Percentiles rank a stretch among this genome's conserved stretches.
Evolutionary conservation across 2,113 vertebrate genomes (phyloP).

Genomic region (Nycticorax nycticorax): DNA sequence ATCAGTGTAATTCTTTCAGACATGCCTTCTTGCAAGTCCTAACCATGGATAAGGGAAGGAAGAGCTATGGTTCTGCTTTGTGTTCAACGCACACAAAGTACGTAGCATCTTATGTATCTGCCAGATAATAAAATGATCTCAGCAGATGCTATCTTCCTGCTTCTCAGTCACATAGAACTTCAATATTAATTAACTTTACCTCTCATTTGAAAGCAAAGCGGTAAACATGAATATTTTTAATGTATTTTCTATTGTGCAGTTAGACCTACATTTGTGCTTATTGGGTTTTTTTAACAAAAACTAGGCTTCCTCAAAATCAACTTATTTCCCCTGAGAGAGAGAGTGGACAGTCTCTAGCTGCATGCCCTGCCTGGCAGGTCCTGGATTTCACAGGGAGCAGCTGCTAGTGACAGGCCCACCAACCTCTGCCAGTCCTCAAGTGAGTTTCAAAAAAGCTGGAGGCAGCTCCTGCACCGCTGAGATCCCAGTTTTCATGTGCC

Average conservation of each 20-base stretch:
- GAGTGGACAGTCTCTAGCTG: too few species aligned
- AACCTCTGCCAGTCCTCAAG: not conserved
- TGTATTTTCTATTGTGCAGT: not conserved
- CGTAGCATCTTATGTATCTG: fast-evolving
- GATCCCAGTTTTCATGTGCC: not conserved
- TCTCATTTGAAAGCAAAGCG: not conserved
- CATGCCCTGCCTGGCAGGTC: not conserved
- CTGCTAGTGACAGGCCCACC: too few species aligned
- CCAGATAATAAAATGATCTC: not conserved
- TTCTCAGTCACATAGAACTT: not conserved
- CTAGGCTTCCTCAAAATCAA: not conserved
- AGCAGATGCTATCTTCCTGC: not conserved
- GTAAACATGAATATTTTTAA: not conserved
- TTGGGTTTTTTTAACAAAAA: not conserved
- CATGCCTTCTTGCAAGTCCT: not conserved
- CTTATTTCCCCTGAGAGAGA: not conserved
- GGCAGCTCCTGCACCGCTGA: not conserved
- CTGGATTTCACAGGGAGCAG: not conserved
- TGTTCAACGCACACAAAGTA: not conserved
- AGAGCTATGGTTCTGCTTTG: not conserved
- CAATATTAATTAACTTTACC: not conserved
- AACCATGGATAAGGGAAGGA: not conserved
- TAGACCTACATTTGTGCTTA: not conserved
- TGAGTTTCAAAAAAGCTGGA: not conserved
- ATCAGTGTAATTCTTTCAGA: not conserved